These are phyloP conservation scores for Oncorhynchus nerka DNA, from an alignment of 2,113 vertebrate species.

Conservation along the genomic window DNA sequence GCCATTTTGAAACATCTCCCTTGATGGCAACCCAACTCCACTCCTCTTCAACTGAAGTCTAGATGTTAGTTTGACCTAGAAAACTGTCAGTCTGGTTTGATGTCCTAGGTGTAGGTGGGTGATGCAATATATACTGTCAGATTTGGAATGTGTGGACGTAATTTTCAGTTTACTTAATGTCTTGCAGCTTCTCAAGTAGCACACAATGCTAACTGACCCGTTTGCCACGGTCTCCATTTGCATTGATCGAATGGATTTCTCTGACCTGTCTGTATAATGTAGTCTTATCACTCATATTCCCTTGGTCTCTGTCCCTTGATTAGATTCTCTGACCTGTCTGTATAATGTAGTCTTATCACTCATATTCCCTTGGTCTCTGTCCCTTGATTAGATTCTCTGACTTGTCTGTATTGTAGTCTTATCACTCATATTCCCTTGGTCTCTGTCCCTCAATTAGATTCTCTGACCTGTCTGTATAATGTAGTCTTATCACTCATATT, in stretches of 20 bases:
- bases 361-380: no score
- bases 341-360: neutral
- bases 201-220: no score
- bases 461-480: constrained; percentile 54
- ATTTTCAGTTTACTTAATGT: no score
- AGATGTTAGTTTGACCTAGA: neutral
- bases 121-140: no score
- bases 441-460: constrained; percentile 67
- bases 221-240: no score
- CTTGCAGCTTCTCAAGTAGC: no score
- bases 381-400: no score
- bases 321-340: neutral
- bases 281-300: no score
- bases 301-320: no score
- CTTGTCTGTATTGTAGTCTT: neutral
- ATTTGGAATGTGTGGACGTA: no score
- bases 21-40: constrained; percentile 28
- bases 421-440: neutral
- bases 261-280: neutral
- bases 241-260: no score
- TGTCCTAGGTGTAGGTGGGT: no score
- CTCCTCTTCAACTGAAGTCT: constrained; percentile 1
- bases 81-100: neutral
- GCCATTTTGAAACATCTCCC: constrained; percentile 46
- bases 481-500: neutral